Evolutionary conservation across 92 coral and sea anemone genomes (phyloP), one percentile per base, ranked within the genome.

Genomic region (Pocillopora meandrina): DNA sequence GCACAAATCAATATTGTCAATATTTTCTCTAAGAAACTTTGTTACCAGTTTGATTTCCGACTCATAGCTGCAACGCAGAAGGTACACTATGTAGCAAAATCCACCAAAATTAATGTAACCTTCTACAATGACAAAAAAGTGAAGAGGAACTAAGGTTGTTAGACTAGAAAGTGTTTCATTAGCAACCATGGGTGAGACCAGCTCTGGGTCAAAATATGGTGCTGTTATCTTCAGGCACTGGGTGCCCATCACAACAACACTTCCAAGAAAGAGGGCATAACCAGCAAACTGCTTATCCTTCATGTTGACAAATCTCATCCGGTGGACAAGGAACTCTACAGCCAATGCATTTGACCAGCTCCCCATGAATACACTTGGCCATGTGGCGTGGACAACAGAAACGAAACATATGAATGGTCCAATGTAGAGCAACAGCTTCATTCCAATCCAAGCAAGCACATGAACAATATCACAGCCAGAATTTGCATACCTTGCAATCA

Each of bases 51-150:
- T 84, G 19, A 92, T 93, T 84, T 94, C 98, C 12, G 98, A 93
- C 76, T 92, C 98, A 66, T 94, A 94, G 85, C 98, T 94, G 71
- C 98, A 92, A 31, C 98, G 93, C 58, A 90, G 80, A n/a, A 94
- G 92, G 61, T 94, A 94, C 23, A 94, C 89, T n/a, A 94, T 60
- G 66, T 81, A 94, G 76, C 95, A 92, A 68, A 94, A 87, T 36
- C 98, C 98, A 12, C 93, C 92, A 80, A 84, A 94, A 69, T 94
- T 94, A 57, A 92, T 90, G 81, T 74, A 92, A 58, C 98, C 98
- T 73, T 94, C 93, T 10, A 94, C n/a, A 3, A 90, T 78, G 33
- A 92, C 56, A 75, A 94, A 90, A 49, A 77, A 31, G 52, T 90
- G 87, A 20, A 92, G 83, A 5, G 93, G 90, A 56, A 94, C 85